Base-by-base conservation (phyloP, 2,888 invertebrate genomes). In the Rhyacophila evoluta region DNA sequence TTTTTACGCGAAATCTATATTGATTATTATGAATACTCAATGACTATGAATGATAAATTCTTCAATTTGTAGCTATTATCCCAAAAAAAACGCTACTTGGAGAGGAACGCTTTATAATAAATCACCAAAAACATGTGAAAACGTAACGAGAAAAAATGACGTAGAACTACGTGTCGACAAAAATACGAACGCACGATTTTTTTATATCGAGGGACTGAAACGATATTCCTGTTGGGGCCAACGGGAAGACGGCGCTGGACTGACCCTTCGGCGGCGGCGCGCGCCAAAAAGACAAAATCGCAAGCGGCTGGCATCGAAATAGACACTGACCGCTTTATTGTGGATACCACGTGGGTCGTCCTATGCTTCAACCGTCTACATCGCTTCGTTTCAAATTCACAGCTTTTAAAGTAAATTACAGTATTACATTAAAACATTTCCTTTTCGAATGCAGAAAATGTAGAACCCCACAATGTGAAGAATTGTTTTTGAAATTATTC, bases 191-290 rank as follows among this genome's bases (percentile, higher is more conserved):
- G 19, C 19, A 19, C 10, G 19, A 5, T 19, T 55, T 19, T 55
- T 55, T 41, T 2, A 10, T 55, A 55, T 55, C 39, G 39, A 1
- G 25, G 55, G 12, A 55, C 15, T 19, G 15, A 6, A 33, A 25
- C 19, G 39, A 2, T 55, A 25, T 55, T 55, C 55, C 55, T 55
- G 55, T 25, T 55, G n/a, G 55, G 2, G 19, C 55, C 55, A 55
- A 55, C 55, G 55, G 55, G 55, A 55, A 55, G 55, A 55, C 55
- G 55, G 10, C 12, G 55, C 55, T 55, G 55, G 55, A 55, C 55
- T 55, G 55, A 55, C 55, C 55, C 55, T 55, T 55, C 19, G 55
- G 55, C 55, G 55, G 19, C 19, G 39, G 19, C 55, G 55, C 55
- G 1, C 55, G 55, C 55, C 55, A 55, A 55, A 55, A 41, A 55